These are phyloP conservation scores for Clepsis dumicolana DNA, from an alignment of 2,888 invertebrate genomes.

Conservation along the genomic window DNA sequence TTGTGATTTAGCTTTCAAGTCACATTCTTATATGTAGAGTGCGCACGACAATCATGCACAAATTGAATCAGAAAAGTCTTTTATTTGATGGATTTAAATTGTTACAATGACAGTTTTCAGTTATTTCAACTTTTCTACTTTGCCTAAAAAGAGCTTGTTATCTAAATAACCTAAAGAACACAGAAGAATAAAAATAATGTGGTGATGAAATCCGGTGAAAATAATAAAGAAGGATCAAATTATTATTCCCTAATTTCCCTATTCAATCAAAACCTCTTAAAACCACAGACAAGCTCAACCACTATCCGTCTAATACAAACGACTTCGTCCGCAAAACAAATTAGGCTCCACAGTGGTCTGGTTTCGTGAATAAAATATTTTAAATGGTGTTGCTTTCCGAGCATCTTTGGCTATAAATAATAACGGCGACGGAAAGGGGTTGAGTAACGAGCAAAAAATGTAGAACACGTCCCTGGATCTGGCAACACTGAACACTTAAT, in stretches of 20 bases:
- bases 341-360: constrained; percentile 25
- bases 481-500: constrained; percentile 36
- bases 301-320: constrained; percentile 16
- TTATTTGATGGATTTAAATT: too few species aligned
- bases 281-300: constrained; percentile 13
- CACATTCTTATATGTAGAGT: too few species aligned
- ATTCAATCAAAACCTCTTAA: background rate
- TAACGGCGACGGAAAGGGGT: constrained; percentile 33
- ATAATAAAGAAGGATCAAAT: background rate
- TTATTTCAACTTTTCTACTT: too few species aligned
- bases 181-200: too few species aligned
- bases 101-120: too few species aligned
- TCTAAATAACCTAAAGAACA: too few species aligned
- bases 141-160: too few species aligned
- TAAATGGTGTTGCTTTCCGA: constrained; percentile 34
- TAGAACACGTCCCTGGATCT: constrained; percentile 20
- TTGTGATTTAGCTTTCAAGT: too few species aligned
- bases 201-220: background rate
- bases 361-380: constrained; percentile 38
- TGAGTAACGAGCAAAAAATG: constrained; percentile 43
- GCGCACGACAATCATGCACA: too few species aligned
- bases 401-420: constrained; percentile 43
- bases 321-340: constrained; percentile 24
- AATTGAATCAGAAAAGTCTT: too few species aligned
- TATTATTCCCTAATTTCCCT: background rate